These are phyloP conservation scores for Zaprionus taronus DNA, from an alignment of 1,140 invertebrate species.

Conservation along the genomic window DNA sequence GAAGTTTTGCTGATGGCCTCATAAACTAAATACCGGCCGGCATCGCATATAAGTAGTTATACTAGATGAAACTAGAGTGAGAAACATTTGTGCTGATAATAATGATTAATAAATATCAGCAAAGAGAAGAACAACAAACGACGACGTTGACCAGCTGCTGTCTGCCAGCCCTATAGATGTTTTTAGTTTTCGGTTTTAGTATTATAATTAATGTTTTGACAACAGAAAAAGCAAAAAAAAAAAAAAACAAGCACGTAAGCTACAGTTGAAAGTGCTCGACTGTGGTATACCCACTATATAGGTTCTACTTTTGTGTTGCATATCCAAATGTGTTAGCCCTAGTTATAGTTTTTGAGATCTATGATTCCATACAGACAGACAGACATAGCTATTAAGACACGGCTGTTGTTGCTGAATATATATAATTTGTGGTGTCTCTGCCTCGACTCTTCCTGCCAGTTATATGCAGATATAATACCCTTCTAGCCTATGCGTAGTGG, in stretches of 20 bases:
- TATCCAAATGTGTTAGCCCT: too few species aligned
- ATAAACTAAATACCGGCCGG: constrained; percentile 71
- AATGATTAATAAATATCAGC: constrained; percentile 68
- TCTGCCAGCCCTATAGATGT: constrained; percentile 24
- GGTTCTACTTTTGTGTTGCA: too few species aligned
- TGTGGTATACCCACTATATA: neutral
- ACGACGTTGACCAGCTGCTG: constrained; percentile 46
- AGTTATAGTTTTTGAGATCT: too few species aligned
- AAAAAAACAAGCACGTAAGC: neutral
- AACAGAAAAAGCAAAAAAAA: constrained; percentile 4
- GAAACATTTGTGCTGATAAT: constrained; percentile 61
- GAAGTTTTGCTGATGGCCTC: constrained; percentile 24
- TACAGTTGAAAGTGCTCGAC: neutral
- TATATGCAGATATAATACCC: neutral
- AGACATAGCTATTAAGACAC: too few species aligned
- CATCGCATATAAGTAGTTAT: constrained; percentile 23
- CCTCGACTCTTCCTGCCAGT: too few species aligned
- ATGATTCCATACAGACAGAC: too few species aligned
- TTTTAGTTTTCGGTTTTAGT: constrained; percentile 2
- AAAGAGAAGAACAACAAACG: constrained; percentile 26
- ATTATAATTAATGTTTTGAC: constrained; percentile 46
- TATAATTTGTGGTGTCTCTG: too few species aligned
- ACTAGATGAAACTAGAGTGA: constrained; percentile 23
- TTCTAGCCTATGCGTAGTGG: neutral
- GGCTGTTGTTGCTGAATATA: too few species aligned